Evolutionary conservation across 2,797 vertebrate genomes (phyloP).

Genomic region (Amniataba percoides): DNA sequence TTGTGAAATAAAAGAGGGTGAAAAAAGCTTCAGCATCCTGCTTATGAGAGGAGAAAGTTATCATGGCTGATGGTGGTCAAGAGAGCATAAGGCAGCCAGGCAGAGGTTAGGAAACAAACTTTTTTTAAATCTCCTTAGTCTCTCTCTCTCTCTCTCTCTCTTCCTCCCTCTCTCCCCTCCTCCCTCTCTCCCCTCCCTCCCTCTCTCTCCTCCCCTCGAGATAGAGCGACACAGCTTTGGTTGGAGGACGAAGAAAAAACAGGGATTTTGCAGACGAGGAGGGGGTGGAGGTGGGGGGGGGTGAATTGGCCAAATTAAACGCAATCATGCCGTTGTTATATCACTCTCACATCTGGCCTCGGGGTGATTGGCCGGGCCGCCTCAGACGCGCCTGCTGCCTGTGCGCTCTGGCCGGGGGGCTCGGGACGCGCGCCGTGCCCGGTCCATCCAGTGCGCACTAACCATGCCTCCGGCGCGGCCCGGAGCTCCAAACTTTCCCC

Average conservation of each 20-base stretch:
- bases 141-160: conserved; percentile 22
- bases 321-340: conserved; percentile 71
- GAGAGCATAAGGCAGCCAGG: conserved; percentile 51
- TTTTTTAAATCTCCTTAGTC: conserved; percentile 45
- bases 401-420: conserved; percentile 35
- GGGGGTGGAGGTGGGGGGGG: conserved; percentile 13
- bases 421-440: conserved; percentile 32
- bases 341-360: conserved; percentile 79
- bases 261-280: conserved; percentile 49
- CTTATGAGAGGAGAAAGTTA: conserved; percentile 17
- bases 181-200: conserved; percentile 3
- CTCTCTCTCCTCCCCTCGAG: conserved; percentile 8
- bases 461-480: conserved; percentile 62
- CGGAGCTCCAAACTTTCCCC: conserved; percentile 53
- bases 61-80: conserved; percentile 39
- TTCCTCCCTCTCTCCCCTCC: conserved; percentile 4
- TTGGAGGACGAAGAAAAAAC: conserved; percentile 61
- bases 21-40: background rate
- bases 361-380: conserved; percentile 61
- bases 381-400: conserved; percentile 49
- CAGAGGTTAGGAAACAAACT: conserved; percentile 52
- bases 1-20: background rate
- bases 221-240: conserved; percentile 44
- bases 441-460: conserved; percentile 45
- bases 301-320: conserved; percentile 79